Conservation (phyloP, 2,888 invertebrate species). For the Aphodius granarius region DNA sequence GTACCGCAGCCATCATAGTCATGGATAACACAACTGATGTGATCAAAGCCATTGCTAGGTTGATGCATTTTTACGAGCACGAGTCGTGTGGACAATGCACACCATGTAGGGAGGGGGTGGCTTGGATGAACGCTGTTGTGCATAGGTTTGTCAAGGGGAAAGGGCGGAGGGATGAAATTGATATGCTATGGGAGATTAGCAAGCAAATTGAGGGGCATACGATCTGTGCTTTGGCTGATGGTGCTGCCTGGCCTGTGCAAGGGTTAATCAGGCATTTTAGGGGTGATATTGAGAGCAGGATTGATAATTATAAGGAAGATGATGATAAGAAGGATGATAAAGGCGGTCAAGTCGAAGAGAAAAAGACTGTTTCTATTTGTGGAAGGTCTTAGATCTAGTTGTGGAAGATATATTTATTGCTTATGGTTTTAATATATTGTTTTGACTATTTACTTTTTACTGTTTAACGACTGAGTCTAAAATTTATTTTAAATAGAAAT, state of each 20-base stretch:
- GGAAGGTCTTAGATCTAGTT: neutral
- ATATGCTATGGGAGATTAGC: slow-evolving; percentile 98
- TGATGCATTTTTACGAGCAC: slow-evolving; percentile 98
- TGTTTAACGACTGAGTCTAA: too few relatives aligned
- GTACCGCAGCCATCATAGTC: slow-evolving; percentile 98
- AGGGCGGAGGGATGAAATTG: slow-evolving; percentile 92
- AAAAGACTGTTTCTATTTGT: neutral
- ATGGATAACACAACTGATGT: slow-evolving; percentile 98
- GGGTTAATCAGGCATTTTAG: slow-evolving; percentile 97
- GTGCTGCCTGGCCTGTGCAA: slow-evolving; percentile 99
- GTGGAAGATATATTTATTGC: too few relatives aligned
- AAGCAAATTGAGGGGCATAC: slow-evolving; percentile 99
- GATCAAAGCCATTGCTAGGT: slow-evolving; percentile 92
- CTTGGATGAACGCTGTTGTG: slow-evolving; percentile 55
- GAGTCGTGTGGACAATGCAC: slow-evolving; percentile 99
- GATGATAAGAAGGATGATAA: neutral
- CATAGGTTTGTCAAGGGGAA: slow-evolving; percentile 84
- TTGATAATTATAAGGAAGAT: slow-evolving; percentile 56
- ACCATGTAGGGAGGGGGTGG: slow-evolving; percentile 91
- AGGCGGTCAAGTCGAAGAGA: neutral
- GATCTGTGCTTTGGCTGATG: slow-evolving; percentile 98
- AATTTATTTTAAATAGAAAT: too few relatives aligned
- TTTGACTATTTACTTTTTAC: too few relatives aligned
- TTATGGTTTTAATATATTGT: too few relatives aligned
- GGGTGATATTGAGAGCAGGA: slow-evolving; percentile 88